Evolutionary conservation across 2,797 vertebrate genomes (phyloP).

Genomic region (Acestrorhynchus altus): DNA sequence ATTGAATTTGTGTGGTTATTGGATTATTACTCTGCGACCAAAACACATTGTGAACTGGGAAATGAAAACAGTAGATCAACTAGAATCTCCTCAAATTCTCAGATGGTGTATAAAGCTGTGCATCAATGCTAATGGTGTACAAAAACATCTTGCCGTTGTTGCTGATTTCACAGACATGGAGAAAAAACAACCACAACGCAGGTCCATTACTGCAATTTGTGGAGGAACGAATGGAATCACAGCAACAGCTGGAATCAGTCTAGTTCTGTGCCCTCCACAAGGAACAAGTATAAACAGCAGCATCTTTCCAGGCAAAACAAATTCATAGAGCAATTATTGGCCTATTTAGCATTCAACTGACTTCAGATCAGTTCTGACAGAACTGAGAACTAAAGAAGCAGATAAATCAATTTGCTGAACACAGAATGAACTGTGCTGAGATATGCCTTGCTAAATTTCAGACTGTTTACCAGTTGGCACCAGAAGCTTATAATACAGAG

Average conservation of each 20-base stretch:
- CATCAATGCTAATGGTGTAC: constrained; percentile 37
- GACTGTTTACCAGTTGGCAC: constrained; percentile 1
- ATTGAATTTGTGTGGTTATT: background rate
- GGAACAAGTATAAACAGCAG: background rate
- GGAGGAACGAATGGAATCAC: constrained; percentile 12
- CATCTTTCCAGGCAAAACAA: constrained; percentile 18
- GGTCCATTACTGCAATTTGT: constrained; percentile 28
- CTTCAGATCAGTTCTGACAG: constrained; percentile 8
- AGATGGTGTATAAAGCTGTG: constrained; percentile 23
- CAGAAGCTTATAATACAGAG: constrained; percentile 7
- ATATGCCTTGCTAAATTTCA: constrained; percentile 12
- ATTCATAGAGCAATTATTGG: constrained; percentile 4
- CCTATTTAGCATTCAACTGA: background rate
- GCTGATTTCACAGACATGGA: constrained; percentile 8
- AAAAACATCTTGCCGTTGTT: constrained; percentile 24
- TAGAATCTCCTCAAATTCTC: constrained; percentile 14
- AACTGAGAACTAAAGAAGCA: background rate
- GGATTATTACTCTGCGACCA: background rate
- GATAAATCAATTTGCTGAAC: constrained; percentile 3
- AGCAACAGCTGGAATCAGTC: background rate
- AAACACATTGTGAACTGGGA: background rate
- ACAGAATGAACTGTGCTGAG: background rate
- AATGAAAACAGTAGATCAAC: constrained; percentile 23
- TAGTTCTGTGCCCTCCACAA: constrained; percentile 7
- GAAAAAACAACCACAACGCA: constrained; percentile 18